A percentile compares a stretch with the other conserved stretches of the same genome.
Evolutionary conservation across 2,797 vertebrate genomes (phyloP).

Genomic region (Micropoecilia bifurca): DNA sequence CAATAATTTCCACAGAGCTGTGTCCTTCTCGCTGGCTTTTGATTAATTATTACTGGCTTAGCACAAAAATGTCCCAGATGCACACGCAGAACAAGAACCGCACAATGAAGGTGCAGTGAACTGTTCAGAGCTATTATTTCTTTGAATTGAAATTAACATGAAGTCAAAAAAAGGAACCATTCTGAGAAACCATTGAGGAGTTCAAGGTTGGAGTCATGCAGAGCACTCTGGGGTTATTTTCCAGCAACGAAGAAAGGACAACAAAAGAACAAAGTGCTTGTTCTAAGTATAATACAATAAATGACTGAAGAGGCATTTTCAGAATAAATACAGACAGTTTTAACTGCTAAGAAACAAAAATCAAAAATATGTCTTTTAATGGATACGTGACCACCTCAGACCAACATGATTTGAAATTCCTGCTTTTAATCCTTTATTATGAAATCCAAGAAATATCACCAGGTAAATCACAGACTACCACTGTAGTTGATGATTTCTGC

Average conservation of each 20-base stretch:
- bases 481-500: background rate
- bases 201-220: constrained; percentile 37
- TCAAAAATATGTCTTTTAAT: background rate
- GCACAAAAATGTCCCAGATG: constrained; percentile 57
- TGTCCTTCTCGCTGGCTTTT: constrained; percentile 47
- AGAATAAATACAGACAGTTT: background rate
- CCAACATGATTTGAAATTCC: background rate
- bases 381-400: background rate
- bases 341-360: background rate
- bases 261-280: constrained; percentile 5
- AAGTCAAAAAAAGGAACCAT: constrained; percentile 41
- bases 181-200: constrained; percentile 40
- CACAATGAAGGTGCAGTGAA: constrained; percentile 69
- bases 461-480: background rate
- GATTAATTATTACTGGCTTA: constrained; percentile 65
- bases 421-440: background rate
- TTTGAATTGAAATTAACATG: constrained; percentile 65
- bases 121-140: constrained; percentile 72
- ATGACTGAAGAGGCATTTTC: constrained; percentile 1
- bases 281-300: constrained; percentile 5
- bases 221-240: background rate
- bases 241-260: constrained; percentile 35
- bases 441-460: background rate
- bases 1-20: constrained; percentile 46
- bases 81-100: constrained; percentile 62